Percentiles rank a stretch among this genome's conserved stretches.
These are phyloP conservation scores for Anhinga anhinga DNA, from an alignment of 2,113 vertebrate species.

Conservation along the genomic window DNA sequence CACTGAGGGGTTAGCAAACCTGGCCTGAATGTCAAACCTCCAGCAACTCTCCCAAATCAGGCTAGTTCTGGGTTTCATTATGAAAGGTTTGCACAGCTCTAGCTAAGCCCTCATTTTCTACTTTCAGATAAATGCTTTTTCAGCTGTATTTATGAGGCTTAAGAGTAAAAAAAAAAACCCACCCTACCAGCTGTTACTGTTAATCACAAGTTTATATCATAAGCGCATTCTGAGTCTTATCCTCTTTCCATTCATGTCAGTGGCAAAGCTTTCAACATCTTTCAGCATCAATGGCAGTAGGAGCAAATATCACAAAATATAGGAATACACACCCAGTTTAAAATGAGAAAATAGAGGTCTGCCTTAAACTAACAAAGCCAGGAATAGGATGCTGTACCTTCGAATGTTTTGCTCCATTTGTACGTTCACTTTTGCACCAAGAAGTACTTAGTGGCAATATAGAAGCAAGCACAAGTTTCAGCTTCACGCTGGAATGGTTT, in stretches of 20 bases:
- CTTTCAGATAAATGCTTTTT: constrained; percentile 64
- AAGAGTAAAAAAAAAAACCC: not conserved
- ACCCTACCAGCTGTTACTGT: constrained; percentile 26
- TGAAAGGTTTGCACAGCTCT: constrained; percentile 38
- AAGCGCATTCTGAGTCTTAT: constrained; percentile 57
- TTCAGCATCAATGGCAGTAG: constrained; percentile 2
- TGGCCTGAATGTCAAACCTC: constrained; percentile 33
- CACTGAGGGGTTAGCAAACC: constrained; percentile 7
- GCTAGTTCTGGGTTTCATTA: constrained; percentile 43
- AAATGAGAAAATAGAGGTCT: not conserved
- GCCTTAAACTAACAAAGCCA: not conserved
- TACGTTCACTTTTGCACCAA: not conserved
- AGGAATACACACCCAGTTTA: not conserved
- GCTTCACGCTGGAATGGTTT: not conserved
- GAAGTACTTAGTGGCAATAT: not conserved
- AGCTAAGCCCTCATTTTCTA: constrained; percentile 56
- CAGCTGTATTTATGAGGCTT: constrained; percentile 58
- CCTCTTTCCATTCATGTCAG: constrained; percentile 30
- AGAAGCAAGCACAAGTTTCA: not conserved
- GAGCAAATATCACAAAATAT: not conserved
- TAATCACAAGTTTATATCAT: constrained; percentile 55
- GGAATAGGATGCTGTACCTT: not conserved
- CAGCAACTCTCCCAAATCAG: not conserved
- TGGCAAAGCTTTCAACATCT: constrained; percentile 37
- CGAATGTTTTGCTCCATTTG: not conserved